Evolutionary conservation across 1,140 invertebrate species (phyloP), one percentile per base, ranked within the genome.

Genomic region (Arctopsyche grandis): DNA sequence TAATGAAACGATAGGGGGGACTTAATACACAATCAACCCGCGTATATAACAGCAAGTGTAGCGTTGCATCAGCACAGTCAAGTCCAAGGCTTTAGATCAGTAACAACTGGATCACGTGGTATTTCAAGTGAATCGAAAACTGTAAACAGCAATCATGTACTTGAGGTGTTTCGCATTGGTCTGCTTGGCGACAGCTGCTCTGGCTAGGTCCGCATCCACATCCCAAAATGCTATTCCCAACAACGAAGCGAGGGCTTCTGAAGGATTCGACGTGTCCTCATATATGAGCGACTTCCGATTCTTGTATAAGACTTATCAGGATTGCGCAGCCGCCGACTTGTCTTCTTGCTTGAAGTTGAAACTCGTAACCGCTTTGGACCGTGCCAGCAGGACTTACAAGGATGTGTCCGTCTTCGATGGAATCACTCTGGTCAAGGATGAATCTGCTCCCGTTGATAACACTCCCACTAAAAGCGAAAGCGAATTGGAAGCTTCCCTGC

Each of bases 261-360:
- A 89, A 29, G 69, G 69, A 26, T 70, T 58, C 12, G 87, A 88
- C 82, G 84, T 83, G 29, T 74, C 75, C 1, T 82, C 81, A 10
- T 77, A 88, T 70, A 81, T 88, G 75, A 86, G 86, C 48, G 87
- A 89, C 75, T 80, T 88, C 10, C 87, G 86, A 83, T 81, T 87
- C 69, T 86, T 87, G 29, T 88, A 88, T 79, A 87, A 88, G 78
- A 88, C 87, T 0, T 95, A 94, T 85, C 93, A 93, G 84, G 93
- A 95, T 80, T 95, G 94, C 86, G 89, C 92, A 24, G 91, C 89
- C 4, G 87, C 90, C 26, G 93, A 94, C 69, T 83, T 94, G 14
- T 91, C 91, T 66, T 91, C 92, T 21, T 96, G 94, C 82, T 86
- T 96, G 4, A 95, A 95, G 85, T 84, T 94, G 46, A 95, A 95